phyloP scores from a whole-genome alignment of 2,797 vertebrate species.

The Dermochelys coriacea region DNA sequence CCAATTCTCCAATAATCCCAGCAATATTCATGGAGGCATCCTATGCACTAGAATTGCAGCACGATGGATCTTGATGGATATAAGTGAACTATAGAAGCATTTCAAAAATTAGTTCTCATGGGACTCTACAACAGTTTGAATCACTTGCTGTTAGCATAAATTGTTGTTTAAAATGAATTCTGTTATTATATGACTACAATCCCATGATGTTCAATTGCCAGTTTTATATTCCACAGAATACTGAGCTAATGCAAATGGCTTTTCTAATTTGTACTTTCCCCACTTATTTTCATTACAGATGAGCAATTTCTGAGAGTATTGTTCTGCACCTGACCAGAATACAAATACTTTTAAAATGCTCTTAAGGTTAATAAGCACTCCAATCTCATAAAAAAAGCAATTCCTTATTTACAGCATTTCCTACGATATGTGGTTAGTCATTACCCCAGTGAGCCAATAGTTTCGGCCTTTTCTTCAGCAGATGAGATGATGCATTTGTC shows the following conservation, averaged over 20 bases:
- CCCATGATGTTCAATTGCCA: background rate
- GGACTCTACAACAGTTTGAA: background rate
- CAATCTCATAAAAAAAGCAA: background rate
- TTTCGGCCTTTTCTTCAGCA: background rate
- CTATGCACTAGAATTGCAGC: background rate
- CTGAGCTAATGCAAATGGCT: slow-evolving; percentile 8
- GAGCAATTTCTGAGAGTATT: background rate
- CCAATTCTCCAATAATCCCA: background rate
- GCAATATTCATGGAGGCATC: slow-evolving; percentile 3
- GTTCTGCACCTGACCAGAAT: background rate
- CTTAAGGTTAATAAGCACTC: background rate
- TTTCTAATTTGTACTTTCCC: slow-evolving; percentile 3
- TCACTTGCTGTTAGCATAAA: slow-evolving; percentile 1
- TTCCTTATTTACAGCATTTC: background rate
- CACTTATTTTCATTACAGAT: slow-evolving; percentile 21
- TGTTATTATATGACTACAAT: background rate
- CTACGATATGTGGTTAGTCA: background rate
- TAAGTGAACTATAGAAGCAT: background rate
- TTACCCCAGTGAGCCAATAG: background rate
- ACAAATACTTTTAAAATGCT: background rate
- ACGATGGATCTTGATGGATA: background rate
- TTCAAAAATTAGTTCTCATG: slow-evolving; percentile 14
- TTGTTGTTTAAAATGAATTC: background rate
- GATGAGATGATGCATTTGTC: background rate
- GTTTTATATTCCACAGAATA: background rate